Conservation (phyloP, 2,113 vertebrate genomes). For the Rutilus rutilus region DNA sequence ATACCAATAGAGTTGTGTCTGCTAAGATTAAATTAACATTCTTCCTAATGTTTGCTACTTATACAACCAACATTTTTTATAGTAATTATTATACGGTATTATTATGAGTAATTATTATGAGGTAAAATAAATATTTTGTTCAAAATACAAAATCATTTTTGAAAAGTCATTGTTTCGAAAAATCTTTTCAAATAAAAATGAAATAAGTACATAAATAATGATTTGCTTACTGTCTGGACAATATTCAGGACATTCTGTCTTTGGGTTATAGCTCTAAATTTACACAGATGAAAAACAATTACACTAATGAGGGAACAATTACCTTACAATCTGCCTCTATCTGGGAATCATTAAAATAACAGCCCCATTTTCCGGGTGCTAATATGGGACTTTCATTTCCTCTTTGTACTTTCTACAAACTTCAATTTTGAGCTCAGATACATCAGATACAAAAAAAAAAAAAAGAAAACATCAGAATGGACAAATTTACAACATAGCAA, state of each 20-base stretch:
- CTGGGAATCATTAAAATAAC: constrained; percentile 20
- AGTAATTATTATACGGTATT: too few species aligned
- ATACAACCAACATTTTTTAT: too few species aligned
- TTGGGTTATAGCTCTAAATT: not conserved
- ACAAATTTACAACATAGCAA: not conserved
- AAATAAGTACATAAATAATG: not conserved
- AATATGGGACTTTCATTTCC: constrained; percentile 4
- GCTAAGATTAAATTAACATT: not conserved
- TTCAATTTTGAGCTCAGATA: not conserved
- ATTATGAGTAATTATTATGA: too few species aligned
- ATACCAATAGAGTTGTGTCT: not conserved
- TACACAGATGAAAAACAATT: constrained; percentile 8
- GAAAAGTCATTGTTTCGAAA: not conserved
- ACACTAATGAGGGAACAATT: not conserved
- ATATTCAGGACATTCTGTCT: not conserved
- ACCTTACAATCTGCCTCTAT: not conserved
- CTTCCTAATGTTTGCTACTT: not conserved
- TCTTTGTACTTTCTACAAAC: not conserved
- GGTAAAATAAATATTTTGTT: not conserved
- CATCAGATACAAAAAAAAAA: not conserved
- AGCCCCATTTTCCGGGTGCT: not conserved
- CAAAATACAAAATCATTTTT: too few species aligned
- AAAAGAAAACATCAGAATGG: not conserved
- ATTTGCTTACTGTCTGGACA: not conserved
- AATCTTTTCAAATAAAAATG: not conserved